Percentiles rank a stretch among this genome's conserved stretches.
Conservation (phyloP, 2,113 vertebrate species). For the Theristicus caerulescens region DNA sequence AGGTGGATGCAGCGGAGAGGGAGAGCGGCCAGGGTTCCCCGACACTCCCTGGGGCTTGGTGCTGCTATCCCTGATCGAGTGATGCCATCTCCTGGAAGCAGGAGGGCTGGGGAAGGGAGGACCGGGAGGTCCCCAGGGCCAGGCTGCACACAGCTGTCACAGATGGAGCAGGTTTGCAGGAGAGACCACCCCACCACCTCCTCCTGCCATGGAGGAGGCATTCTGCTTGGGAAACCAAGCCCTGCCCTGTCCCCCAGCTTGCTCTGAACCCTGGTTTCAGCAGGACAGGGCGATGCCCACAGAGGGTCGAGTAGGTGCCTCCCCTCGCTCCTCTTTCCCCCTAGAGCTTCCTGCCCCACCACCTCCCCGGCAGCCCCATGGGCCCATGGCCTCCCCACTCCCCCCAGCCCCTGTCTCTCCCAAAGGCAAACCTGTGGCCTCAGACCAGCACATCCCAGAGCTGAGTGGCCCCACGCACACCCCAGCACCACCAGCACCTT, state of each 20-base stretch:
- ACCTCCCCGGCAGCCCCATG: background rate
- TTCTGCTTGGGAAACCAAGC: background rate
- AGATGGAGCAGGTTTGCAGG: background rate
- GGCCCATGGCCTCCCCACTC: rapidly evolving
- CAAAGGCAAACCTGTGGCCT: background rate
- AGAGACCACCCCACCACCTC: background rate
- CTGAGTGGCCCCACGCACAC: rapidly evolving
- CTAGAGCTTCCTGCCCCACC: background rate
- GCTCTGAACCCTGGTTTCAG: background rate
- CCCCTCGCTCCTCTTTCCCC: background rate
- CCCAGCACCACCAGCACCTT: background rate
- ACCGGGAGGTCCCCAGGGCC: background rate
- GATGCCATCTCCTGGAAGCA: conserved; percentile 67
- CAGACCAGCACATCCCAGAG: background rate
- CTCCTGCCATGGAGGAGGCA: background rate
- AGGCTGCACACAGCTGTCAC: background rate
- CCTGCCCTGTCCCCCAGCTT: background rate
- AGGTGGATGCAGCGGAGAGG: rapidly evolving
- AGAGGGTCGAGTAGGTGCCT: background rate
- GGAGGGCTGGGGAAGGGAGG: background rate
- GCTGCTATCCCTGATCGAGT: conserved; percentile 21
- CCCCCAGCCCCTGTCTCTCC: background rate
- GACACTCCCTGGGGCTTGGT: background rate
- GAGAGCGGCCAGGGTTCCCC: background rate
- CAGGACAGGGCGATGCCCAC: background rate